Evolutionary conservation across 2,113 vertebrate species (phyloP), one percentile per base, ranked within the genome.

Genomic region (Cololabis saira): DNA sequence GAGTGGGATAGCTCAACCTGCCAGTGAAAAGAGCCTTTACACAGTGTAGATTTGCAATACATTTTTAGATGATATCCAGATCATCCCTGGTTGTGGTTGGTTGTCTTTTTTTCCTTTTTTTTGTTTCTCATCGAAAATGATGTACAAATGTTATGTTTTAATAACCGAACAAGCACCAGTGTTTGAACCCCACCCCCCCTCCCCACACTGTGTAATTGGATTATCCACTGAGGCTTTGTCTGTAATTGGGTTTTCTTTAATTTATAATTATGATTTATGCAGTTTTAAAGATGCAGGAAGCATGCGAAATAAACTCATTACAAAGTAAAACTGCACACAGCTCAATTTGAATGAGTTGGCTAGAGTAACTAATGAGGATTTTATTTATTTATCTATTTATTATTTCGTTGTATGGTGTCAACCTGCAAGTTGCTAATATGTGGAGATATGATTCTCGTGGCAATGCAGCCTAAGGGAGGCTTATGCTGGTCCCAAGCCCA

Each of bases 361-460:
- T 65, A 4, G 4, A 62, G 24, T 41, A 44, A 68, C 44, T 61
- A 74, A 53, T 51, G 49, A 61, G n/a, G 45, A 33, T 16, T 21
- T 76, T 11, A 63, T 67, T 82, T 74, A 44, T 67, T 37, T 74
- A 71, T 64, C 57, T 65, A 30, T 60, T 60, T 44, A 12, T 49
- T 61, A 22, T 37, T 40, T 54, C 66, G 48, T 37, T 37, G 33
- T 37, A 7, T 37, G 33, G 6, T 11, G 33, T 37, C 33, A 37
- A 37, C 6, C 45, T 27, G 2, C 40, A 42, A 56, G 49, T 72
- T 71, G 61, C 64, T 78, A 74, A 67, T 70, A 62, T 80, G 61
- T 75, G 65, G 48, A 71, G 67, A 83, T 69, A 52, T 71, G 11
- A 16, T 37, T 72, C n/a, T 40, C 73, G 22, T 77, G 74, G 44